A percentile compares a stretch with the other conserved stretches of the same genome.
phyloP scores from a whole-genome alignment of 2,888 invertebrate species.

The Drosophila pullipes region DNA sequence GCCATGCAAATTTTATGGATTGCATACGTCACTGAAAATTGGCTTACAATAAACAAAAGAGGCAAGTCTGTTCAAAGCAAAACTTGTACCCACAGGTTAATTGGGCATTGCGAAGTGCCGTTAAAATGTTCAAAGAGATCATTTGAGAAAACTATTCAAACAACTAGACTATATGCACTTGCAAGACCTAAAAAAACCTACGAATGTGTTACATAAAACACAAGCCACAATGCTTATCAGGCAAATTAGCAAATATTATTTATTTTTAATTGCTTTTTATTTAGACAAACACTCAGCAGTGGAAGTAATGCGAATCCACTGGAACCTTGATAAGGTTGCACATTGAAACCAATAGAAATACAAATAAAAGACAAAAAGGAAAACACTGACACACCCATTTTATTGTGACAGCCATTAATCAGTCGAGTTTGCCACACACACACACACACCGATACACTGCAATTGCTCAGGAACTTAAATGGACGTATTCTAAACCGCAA shows the following conservation, averaged over 20 bases:
- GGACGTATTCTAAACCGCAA: constrained; percentile 28
- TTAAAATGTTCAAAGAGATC: neutral
- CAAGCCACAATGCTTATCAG: constrained; percentile 4
- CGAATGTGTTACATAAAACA: neutral
- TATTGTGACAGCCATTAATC: constrained; percentile 15
- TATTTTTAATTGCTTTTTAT: constrained; percentile 7
- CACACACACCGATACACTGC: neutral
- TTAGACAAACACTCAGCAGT: neutral
- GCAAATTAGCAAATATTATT: neutral
- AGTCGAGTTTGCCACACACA: constrained; percentile 10
- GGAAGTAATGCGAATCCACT: constrained; percentile 4
- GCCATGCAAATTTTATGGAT: constrained; percentile 58
- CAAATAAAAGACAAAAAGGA: neutral
- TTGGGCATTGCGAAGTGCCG: neutral
- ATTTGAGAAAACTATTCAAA: neutral
- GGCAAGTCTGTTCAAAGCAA: neutral
- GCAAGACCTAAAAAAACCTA: neutral
- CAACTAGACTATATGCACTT: neutral
- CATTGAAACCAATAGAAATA: constrained; percentile 10
- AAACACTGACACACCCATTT: constrained; percentile 48
- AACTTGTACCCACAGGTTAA: constrained; percentile 1
- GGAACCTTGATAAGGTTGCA: constrained; percentile 16
- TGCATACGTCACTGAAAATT: constrained; percentile 32
- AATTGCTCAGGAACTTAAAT: constrained; percentile 22
- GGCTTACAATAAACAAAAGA: neutral